Evolutionary conservation across 2,113 vertebrate species (phyloP).

Genomic region (Lamprologus lemairii): DNA sequence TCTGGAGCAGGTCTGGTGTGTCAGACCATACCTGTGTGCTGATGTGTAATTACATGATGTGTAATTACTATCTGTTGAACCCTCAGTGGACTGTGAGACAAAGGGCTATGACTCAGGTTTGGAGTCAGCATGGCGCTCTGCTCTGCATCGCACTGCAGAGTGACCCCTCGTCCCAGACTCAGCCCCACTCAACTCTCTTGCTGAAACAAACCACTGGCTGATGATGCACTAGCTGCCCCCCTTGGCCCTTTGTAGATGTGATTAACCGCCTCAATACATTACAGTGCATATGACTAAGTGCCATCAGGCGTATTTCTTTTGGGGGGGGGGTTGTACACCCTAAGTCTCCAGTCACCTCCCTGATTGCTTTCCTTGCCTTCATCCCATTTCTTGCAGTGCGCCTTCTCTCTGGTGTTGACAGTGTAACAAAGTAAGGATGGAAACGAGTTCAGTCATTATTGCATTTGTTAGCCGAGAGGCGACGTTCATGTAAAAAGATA

Average conservation of each 20-base stretch:
- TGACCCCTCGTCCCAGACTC: slow-evolving; percentile 17
- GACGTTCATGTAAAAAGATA: background rate
- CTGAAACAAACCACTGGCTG: background rate
- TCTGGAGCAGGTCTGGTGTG: background rate
- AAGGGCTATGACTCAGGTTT: slow-evolving; percentile 45
- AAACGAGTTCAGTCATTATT: background rate
- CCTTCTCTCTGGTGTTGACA: background rate
- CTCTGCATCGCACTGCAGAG: slow-evolving; percentile 24
- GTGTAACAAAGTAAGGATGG: background rate
- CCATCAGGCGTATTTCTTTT: background rate
- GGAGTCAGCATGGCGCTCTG: slow-evolving; percentile 18
- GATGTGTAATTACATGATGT: background rate
- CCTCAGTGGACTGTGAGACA: slow-evolving; percentile 13
- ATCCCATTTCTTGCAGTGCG: background rate
- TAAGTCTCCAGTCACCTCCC: background rate
- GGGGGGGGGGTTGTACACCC: background rate
- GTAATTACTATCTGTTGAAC: background rate
- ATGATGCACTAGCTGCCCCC: background rate
- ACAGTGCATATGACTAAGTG: background rate
- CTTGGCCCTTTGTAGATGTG: background rate
- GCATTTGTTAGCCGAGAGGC: background rate
- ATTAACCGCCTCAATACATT: background rate
- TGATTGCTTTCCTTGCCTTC: background rate
- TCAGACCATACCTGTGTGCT: background rate
- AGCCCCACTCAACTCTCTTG: background rate